Percentiles rank a stretch among this genome's conserved stretches.
These are phyloP conservation scores for Aphelocoma californica DNA, from an alignment of 2,797 vertebrate genomes.

Conservation along the genomic window DNA sequence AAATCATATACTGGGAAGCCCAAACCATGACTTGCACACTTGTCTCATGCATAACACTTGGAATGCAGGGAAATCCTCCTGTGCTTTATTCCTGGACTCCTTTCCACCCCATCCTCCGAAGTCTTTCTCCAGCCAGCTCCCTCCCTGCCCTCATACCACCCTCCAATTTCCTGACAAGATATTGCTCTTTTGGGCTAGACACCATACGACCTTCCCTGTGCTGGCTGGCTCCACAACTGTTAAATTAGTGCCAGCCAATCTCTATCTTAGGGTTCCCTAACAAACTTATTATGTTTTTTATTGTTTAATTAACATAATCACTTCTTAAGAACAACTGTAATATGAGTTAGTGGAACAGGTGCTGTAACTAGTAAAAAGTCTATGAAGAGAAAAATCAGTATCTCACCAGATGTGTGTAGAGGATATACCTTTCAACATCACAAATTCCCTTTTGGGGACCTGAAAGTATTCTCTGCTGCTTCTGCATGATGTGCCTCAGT, in stretches of 20 bases:
- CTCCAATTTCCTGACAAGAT: background rate
- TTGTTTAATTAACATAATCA: background rate
- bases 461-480: background rate
- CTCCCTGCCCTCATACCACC: background rate
- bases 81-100: background rate
- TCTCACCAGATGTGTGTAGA: background rate
- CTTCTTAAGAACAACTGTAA: background rate
- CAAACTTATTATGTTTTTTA: background rate
- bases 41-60: background rate
- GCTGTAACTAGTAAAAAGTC: background rate
- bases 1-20: background rate
- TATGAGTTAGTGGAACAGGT: background rate
- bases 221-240: background rate
- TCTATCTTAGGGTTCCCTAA: background rate
- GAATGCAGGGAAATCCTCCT: background rate
- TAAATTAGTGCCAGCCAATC: background rate
- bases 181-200: background rate
- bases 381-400: background rate
- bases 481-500: constrained; percentile 2
- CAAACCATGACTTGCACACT: background rate
- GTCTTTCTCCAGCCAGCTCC: background rate
- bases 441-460: background rate
- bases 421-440: background rate
- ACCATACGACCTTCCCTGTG: background rate
- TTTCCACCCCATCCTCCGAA: background rate